phyloP scores from a whole-genome alignment of 2,113 vertebrate species.

The Oryzias javanicus region DNA sequence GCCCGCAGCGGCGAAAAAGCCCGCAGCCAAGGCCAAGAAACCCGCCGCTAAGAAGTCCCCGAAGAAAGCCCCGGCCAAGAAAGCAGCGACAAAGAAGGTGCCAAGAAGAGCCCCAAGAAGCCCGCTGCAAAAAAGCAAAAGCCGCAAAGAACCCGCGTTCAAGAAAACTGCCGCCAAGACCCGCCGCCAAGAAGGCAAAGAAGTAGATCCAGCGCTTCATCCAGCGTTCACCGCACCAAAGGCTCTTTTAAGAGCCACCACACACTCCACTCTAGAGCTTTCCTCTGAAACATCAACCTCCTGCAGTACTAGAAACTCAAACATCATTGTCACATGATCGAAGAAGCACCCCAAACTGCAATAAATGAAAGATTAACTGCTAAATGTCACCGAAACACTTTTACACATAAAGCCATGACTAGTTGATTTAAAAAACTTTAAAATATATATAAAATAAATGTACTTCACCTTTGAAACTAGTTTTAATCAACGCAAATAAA shows the following conservation, averaged over 20 bases:
- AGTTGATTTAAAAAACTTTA: too few species aligned
- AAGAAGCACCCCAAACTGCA: too few species aligned
- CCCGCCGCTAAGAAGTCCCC: background rate
- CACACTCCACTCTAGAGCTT: background rate
- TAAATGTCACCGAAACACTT: too few species aligned
- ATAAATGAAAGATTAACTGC: too few species aligned
- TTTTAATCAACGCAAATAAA: too few species aligned
- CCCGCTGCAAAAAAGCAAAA: background rate
- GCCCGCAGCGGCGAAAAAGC: background rate
- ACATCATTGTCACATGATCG: too few species aligned
- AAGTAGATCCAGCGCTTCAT: background rate
- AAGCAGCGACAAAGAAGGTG: background rate
- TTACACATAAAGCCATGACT: too few species aligned
- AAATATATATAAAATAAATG: too few species aligned
- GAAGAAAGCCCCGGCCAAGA: conserved; percentile 21
- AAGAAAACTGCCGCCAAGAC: conserved; percentile 16
- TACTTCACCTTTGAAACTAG: too few species aligned
- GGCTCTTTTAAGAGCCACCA: conserved; percentile 55
- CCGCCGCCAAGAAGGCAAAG: conserved; percentile 14
- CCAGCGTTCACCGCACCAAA: conserved; percentile 19
- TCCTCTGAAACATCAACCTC: rapidly evolving
- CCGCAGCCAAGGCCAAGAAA: conserved; percentile 22
- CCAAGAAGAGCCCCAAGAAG: conserved; percentile 21
- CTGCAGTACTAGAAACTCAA: background rate
- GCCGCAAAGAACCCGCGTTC: too few species aligned